phyloP scores from a whole-genome alignment of 1,140 invertebrate species.

The Luehdorfia chinensis region DNA sequence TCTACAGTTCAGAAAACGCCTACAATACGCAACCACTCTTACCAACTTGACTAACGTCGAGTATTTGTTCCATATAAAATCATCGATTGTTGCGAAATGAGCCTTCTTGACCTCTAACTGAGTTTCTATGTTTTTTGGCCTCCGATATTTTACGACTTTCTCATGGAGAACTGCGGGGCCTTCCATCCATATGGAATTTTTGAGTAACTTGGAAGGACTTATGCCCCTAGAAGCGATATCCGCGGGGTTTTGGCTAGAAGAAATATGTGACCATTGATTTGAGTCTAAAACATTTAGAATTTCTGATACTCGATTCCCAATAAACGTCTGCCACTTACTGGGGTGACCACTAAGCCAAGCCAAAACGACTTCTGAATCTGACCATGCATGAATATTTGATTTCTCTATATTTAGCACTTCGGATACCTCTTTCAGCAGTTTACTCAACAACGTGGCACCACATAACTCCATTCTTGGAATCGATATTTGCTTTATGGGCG shows the following conservation, averaged over 20 bases:
- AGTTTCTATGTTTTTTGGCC: neutral
- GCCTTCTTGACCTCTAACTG: conserved; percentile 15
- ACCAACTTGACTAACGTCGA: too few species aligned
- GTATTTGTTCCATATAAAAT: too few species aligned
- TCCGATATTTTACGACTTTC: conserved; percentile 2
- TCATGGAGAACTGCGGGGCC: conserved; percentile 17
- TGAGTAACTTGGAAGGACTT: neutral
- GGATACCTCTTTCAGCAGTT: conserved; percentile 22
- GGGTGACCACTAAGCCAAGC: conserved; percentile 49
- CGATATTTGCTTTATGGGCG: conserved; percentile 39
- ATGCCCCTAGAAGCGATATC: conserved; percentile 62
- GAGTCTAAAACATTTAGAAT: conserved; percentile 35
- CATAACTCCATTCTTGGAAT: conserved; percentile 47
- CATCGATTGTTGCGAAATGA: conserved; percentile 13
- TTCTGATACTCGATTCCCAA: conserved; percentile 40
- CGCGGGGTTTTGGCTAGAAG: conserved; percentile 56
- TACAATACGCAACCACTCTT: neutral
- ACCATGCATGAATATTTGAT: conserved; percentile 42
- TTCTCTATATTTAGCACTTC: conserved; percentile 32
- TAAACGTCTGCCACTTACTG: conserved; percentile 27
- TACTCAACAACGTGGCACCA: conserved; percentile 33
- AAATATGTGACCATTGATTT: conserved; percentile 60
- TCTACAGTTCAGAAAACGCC: too few species aligned
- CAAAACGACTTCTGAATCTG: conserved; percentile 57
- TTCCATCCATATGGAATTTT: conserved; percentile 20